A percentile compares a stretch with the other conserved stretches of the same genome.
phyloP scores from a whole-genome alignment of 2,888 invertebrate genomes.

The Nasonia oneida region DNA sequence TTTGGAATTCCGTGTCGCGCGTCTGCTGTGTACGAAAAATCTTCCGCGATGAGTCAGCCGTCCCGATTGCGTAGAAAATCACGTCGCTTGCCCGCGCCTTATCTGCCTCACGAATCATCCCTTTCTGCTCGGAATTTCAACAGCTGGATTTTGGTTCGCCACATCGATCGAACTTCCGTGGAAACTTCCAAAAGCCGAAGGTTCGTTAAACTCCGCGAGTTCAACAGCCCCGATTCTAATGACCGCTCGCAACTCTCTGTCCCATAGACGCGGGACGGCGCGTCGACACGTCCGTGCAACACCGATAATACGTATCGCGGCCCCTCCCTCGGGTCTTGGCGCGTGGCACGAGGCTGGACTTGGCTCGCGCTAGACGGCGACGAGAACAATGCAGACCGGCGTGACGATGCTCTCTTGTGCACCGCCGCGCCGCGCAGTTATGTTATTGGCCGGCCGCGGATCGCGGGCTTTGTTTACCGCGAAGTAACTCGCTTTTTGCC shows the following conservation, averaged over 20 bases:
- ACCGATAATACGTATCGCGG: neutral
- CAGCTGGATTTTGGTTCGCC: neutral
- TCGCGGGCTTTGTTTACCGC: slow-evolving; percentile 35
- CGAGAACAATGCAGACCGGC: slow-evolving; percentile 45
- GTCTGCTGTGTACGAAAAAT: neutral
- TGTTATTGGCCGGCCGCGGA: slow-evolving; percentile 41
- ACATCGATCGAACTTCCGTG: too few relatives aligned
- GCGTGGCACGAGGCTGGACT: neutral
- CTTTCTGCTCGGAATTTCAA: neutral
- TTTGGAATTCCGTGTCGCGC: neutral
- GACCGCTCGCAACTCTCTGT: too few relatives aligned
- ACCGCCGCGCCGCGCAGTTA: neutral
- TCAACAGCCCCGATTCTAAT: too few relatives aligned
- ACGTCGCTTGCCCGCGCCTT: neutral
- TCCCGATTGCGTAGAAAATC: neutral
- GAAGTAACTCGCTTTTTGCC: neutral
- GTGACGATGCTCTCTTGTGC: slow-evolving; percentile 19
- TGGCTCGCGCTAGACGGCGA: slow-evolving; percentile 31
- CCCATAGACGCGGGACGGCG: too few relatives aligned
- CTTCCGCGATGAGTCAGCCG: slow-evolving; percentile 17
- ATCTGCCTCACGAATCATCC: neutral
- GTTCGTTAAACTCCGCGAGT: neutral
- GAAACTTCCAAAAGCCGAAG: neutral
- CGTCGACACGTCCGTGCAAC: neutral
- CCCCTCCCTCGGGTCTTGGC: neutral